A percentile compares a stretch with the other conserved stretches of the same genome.
These are phyloP conservation scores for Acanthochromis polyacanthus DNA, from an alignment of 2,113 vertebrate species.

Conservation along the genomic window DNA sequence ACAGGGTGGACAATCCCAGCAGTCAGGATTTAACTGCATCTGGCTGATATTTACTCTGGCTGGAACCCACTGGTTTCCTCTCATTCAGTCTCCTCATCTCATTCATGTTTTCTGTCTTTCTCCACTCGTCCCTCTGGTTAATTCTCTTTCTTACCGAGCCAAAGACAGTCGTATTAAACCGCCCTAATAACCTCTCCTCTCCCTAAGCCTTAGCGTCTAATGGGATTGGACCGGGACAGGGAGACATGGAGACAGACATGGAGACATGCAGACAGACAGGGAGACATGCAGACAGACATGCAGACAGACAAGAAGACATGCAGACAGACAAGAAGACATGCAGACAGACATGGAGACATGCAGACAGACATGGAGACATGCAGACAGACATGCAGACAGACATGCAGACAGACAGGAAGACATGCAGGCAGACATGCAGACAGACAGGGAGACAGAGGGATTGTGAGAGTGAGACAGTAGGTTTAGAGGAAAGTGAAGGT, in stretches of 20 bases:
- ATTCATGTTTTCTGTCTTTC: slow-evolving; percentile 51
- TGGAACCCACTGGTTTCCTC: not conserved
- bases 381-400: not conserved
- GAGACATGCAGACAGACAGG: not conserved
- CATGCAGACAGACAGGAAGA: not conserved
- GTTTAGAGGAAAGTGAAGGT: too few species aligned
- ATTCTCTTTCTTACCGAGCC: slow-evolving; percentile 49
- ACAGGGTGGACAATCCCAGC: not conserved
- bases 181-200: slow-evolving; percentile 58
- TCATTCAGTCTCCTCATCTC: slow-evolving; percentile 25
- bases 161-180: slow-evolving; percentile 57
- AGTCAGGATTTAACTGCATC: slow-evolving; percentile 7
- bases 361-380: not conserved
- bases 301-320: too few species aligned
- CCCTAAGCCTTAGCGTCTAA: slow-evolving; percentile 75
- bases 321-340: too few species aligned
- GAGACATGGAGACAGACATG: slow-evolving; percentile 35
- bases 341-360: too few species aligned
- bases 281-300: too few species aligned
- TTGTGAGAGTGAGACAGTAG: too few species aligned
- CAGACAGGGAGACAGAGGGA: too few species aligned
- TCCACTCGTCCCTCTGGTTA: slow-evolving; percentile 12
- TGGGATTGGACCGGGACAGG: slow-evolving; percentile 69
- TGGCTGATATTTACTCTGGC: slow-evolving; percentile 26
- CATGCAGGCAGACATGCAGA: too few species aligned